Base-by-base conservation (phyloP, 2,888 invertebrate species). In the Ctenicera cuprea region DNA sequence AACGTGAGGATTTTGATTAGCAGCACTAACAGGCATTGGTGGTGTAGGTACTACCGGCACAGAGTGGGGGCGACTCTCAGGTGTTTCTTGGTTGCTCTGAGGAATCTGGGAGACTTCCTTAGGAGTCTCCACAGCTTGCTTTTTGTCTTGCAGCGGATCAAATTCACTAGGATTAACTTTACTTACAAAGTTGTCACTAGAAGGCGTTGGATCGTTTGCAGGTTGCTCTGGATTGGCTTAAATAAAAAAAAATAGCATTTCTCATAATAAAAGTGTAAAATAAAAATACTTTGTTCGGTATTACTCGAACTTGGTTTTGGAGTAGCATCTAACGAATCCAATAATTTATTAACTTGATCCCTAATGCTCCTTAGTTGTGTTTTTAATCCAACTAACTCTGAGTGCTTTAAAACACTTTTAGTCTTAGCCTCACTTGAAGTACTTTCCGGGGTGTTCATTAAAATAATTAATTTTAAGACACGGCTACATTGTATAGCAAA, bases 401-500 rank as follows among this genome's bases (percentile, higher is more conserved):
- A 85, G 50, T 79, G 77, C 63, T 83, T 79, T 30, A 82, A 70
- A n/a, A 73, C 76, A 65, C 76, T 77, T 45, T 73, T 74, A 41
- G 79, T 78, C 52, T 84, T 83, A 64, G 79, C 81, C 74, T 84
- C 85, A 11, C 33, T 54, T 4, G 48, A 20, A 11, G 59, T 16
- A 48, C 79, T 79, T 69, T 87, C 86, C 52, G 83, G 84, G 50
- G 80, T 81, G 75, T 84, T 85, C 75, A 88, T 88, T 83, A 92
- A 88, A 69, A 93, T 87, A 77, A 91, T 91, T 66, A 93, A 86
- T 83, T 92, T 92, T 71, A 93, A 85, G 74, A 92, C 90, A 41
- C 91, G 88, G 80, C 91, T 91, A 81, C 90, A 91, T 81, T 92
- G 91, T 78, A 93, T 91, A 33, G 93, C 93, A 88, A 92, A 92